Evolutionary conservation across 2,113 vertebrate genomes (phyloP), one percentile per base, ranked within the genome.

Genomic region (Cephalopholis sonnerati): DNA sequence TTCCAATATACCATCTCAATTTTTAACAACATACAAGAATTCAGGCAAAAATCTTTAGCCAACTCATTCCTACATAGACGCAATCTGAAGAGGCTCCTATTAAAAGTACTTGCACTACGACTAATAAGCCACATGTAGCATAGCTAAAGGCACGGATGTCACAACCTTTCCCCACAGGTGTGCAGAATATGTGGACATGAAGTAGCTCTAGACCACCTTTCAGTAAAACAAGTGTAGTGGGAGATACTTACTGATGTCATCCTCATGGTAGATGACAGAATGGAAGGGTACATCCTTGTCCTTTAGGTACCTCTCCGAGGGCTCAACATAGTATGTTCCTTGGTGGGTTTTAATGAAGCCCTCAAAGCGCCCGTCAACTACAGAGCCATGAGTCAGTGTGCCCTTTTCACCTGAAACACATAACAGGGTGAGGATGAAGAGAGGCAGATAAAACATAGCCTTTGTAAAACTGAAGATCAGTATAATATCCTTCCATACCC

Each of bases 231-330:
- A 24, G 32, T 41, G 12, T n/a, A 69, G 57, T 11, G 39, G 36
- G 13, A 57, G 17, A 29, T 39, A 97, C 97, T 98, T 93, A 99
- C 98, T 88, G 68, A 99, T 96, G 92, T 99, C 97, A 87, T 98
- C 96, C 93, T 99, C 98, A 44, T 99, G 98, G 94, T 99, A 99
- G 88, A 99, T 99, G 93, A 99, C 95, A 17, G 98, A 99, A 85
- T 99, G 98, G 93, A 97, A 99, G 5, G 96, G 95, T 5, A 96
- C 91, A 22, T 90, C 91, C 87, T 89, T 93, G 83, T 96, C 95
- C 93, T 96, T 95, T 70, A 98, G 94, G 87, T 99, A 99, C 94
- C 98, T 96, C 89, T 99, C 97, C 16, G 97, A 96, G 73, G 98
- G 98, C 85, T 99, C 98, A 81, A 99, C 93, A 68, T 99, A 99